These are phyloP conservation scores for Trichonephila inaurata DNA, from an alignment of 1,140 invertebrate species.

Conservation along the genomic window DNA sequence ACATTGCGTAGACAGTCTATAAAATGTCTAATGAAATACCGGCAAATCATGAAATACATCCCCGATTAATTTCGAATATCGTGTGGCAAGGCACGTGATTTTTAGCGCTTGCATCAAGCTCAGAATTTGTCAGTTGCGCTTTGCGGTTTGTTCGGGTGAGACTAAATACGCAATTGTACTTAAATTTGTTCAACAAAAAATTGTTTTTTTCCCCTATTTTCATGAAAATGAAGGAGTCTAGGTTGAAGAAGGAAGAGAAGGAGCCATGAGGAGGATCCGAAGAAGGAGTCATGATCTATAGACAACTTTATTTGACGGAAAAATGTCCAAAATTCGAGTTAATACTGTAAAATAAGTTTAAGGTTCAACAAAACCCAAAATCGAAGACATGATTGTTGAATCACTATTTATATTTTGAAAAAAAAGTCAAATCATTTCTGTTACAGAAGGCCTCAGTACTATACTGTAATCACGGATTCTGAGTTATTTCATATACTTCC, in stretches of 20 bases:
- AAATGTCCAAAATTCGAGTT: constrained; percentile 1
- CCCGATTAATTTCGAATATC: not conserved
- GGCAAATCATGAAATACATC: not conserved
- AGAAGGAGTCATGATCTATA: not conserved
- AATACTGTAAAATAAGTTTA: not conserved
- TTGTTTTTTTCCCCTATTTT: not conserved
- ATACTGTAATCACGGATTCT: no score
- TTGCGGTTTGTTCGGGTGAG: not conserved
- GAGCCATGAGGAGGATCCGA: no score
- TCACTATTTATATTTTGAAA: not conserved
- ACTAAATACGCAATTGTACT: not conserved
- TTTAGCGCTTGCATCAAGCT: not conserved
- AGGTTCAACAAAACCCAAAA: not conserved
- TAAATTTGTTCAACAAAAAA: not conserved
- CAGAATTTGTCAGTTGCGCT: not conserved
- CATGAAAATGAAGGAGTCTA: not conserved
- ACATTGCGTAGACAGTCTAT: not conserved
- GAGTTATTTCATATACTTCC: no score
- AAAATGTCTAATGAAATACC: not conserved
- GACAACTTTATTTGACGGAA: not conserved
- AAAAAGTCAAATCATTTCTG: not conserved
- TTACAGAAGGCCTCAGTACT: no score
- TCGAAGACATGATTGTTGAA: not conserved
- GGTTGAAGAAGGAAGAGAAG: no score
- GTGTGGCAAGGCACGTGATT: not conserved